Evolutionary conservation across 2,113 vertebrate species (phyloP).

Genomic region (Talpa occidentalis): DNA sequence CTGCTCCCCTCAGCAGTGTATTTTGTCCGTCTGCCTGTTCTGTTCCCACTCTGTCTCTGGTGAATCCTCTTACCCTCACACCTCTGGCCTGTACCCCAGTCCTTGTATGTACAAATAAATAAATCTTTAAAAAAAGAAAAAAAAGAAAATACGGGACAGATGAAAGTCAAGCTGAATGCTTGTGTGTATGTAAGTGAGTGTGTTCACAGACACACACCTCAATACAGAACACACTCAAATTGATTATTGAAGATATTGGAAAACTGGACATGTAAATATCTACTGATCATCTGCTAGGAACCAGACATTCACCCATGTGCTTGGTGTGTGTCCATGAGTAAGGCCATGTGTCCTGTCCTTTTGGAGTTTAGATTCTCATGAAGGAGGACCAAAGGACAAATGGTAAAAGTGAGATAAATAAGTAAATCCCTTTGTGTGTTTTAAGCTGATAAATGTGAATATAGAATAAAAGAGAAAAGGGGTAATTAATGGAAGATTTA

Average conservation of each 20-base stretch:
- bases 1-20: no score
- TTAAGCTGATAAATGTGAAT: background rate
- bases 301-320: background rate
- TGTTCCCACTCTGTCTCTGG: no score
- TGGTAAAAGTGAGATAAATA: background rate
- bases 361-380: background rate
- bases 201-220: background rate
- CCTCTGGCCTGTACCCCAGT: no score
- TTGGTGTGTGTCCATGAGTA: background rate
- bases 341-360: background rate
- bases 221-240: background rate
- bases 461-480: background rate
- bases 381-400: background rate
- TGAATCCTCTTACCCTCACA: no score
- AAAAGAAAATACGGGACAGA: background rate
- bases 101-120: no score
- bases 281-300: background rate
- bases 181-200: background rate
- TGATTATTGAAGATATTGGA: background rate
- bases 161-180: background rate
- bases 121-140: no score
- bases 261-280: background rate
- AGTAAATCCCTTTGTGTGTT: background rate
- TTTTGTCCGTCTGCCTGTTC: no score
- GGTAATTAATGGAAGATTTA: background rate